Percentiles rank a stretch among this genome's conserved stretches.
Conservation (phyloP, 2,888 invertebrate genomes). For the Tiphia femorata region DNA sequence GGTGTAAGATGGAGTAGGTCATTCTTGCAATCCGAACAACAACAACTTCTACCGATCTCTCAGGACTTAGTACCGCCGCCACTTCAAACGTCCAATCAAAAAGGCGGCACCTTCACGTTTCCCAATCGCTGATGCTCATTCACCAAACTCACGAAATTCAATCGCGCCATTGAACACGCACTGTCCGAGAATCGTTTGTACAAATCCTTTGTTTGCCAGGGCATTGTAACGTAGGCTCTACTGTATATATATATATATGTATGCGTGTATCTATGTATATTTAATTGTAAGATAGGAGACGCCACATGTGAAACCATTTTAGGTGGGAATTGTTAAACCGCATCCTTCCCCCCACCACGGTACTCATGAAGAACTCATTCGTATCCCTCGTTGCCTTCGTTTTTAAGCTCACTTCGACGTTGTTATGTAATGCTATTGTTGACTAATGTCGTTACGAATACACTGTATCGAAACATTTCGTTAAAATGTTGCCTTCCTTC, state of each 20-base stretch:
- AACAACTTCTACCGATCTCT: slow-evolving; percentile 44
- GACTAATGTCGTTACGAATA: slow-evolving; percentile 64
- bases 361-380: too few relatives aligned
- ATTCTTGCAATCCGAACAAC: too few relatives aligned
- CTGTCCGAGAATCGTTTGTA: slow-evolving; percentile 40
- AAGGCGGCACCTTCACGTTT: slow-evolving; percentile 46
- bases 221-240: slow-evolving; percentile 59
- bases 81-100: slow-evolving; percentile 40
- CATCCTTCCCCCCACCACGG: slow-evolving; percentile 11
- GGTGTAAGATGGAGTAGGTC: slow-evolving; percentile 57
- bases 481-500: slow-evolving; percentile 41
- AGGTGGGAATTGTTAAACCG: slow-evolving; percentile 11
- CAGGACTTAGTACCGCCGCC: slow-evolving; percentile 62
- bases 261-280: slow-evolving; percentile 45
- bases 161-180: slow-evolving; percentile 6
- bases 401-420: slow-evolving; percentile 55
- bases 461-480: slow-evolving; percentile 63
- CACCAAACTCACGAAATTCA: slow-evolving; percentile 2
- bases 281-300: slow-evolving; percentile 19
- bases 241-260: slow-evolving; percentile 60
- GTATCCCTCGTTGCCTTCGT: slow-evolving; percentile 21
- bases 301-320: too few relatives aligned
- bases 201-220: slow-evolving; percentile 42
- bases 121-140: slow-evolving; percentile 42
- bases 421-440: slow-evolving; percentile 60